A percentile compares a stretch with the other conserved stretches of the same genome.
phyloP scores from a whole-genome alignment of 2,113 vertebrate genomes.

The Psilopogon haemacephalus region DNA sequence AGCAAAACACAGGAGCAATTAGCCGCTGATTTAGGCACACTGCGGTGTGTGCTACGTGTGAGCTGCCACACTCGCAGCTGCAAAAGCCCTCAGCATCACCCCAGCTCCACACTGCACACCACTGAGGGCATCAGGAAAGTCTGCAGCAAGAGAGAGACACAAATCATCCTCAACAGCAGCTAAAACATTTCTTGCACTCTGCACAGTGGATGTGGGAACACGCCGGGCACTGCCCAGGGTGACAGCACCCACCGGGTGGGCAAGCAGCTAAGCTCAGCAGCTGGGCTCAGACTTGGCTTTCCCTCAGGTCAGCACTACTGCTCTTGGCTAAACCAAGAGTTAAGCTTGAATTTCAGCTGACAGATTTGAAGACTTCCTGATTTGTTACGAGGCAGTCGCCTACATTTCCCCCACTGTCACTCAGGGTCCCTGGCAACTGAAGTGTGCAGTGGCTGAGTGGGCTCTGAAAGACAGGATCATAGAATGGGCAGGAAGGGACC shows the following conservation, averaged over 20 bases:
- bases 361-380: not conserved
- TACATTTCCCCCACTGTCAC: not conserved
- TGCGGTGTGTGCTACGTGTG: accelerated
- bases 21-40: not conserved
- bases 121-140: not conserved
- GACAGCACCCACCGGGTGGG: not conserved
- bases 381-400: accelerated
- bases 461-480: too few relatives aligned
- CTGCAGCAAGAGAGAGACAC: not conserved
- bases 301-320: not conserved
- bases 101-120: not conserved
- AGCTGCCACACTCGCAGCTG: not conserved
- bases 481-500: too few relatives aligned
- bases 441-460: not conserved
- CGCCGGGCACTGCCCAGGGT: accelerated
- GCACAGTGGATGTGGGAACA: not conserved
- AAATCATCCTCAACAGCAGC: not conserved
- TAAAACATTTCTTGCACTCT: not conserved
- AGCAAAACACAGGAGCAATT: not conserved
- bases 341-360: not conserved
- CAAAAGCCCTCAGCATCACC: not conserved
- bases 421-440: not conserved
- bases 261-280: accelerated
- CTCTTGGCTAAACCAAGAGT: not conserved
- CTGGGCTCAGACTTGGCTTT: not conserved